Conservation (phyloP, 2,113 vertebrate species). For the Butastur rufipennis region DNA sequence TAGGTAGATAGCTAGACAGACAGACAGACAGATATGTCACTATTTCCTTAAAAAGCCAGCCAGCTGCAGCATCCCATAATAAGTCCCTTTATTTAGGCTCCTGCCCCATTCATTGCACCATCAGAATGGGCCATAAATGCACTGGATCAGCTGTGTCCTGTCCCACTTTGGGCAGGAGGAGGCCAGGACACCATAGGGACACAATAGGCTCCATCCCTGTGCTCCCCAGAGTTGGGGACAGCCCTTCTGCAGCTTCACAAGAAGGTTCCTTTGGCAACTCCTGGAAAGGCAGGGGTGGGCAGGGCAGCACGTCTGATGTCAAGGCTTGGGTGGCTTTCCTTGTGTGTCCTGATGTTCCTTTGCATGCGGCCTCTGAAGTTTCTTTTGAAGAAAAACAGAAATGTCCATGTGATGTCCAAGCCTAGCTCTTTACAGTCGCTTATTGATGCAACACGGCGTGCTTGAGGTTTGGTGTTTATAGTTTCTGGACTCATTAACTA, state of each 20-base stretch:
- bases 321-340: background rate
- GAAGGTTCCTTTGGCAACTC: background rate
- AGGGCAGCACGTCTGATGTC: background rate
- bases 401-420: background rate
- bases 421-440: background rate
- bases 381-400: background rate
- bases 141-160: background rate
- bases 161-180: background rate
- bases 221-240: background rate
- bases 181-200: background rate
- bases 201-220: background rate
- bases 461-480: background rate
- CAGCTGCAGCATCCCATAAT: background rate
- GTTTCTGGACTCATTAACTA: background rate
- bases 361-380: background rate
- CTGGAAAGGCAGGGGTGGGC: background rate
- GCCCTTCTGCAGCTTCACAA: background rate
- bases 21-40: background rate
- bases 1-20: background rate
- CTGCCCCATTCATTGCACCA: background rate
- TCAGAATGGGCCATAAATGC: background rate
- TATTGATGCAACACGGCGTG: rapidly evolving
- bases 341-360: background rate
- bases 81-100: background rate
- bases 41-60: background rate